A percentile compares a stretch with the other conserved stretches of the same genome.
These are phyloP conservation scores for Poicephalus meyeri DNA, from an alignment of 2,113 vertebrate genomes.

Conservation along the genomic window DNA sequence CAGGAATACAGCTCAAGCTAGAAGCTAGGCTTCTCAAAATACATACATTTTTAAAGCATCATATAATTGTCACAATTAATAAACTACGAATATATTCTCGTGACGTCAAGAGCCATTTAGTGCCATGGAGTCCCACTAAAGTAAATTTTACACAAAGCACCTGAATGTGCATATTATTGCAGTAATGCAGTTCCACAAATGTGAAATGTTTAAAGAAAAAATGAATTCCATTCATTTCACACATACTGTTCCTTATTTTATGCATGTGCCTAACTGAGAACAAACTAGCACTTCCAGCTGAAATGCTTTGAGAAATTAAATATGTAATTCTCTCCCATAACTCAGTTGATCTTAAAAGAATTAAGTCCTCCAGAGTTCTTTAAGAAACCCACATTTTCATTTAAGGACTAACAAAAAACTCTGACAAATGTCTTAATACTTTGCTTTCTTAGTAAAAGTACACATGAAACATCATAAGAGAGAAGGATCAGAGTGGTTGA, in stretches of 20 bases:
- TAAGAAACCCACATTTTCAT: background rate
- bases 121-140: background rate
- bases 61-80: background rate
- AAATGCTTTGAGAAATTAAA: conserved; percentile 11
- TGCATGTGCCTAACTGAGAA: background rate
- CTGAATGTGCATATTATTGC: background rate
- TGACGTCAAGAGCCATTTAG: background rate
- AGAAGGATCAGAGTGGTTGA: background rate
- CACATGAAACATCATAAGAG: background rate
- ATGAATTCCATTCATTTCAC: conserved; percentile 27
- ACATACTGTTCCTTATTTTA: background rate
- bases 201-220: conserved; percentile 12
- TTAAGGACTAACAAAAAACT: background rate
- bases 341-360: background rate
- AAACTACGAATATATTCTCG: background rate
- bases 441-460: background rate
- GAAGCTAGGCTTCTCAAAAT: background rate
- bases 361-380: background rate
- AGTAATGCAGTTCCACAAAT: background rate
- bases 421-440: conserved; percentile 28
- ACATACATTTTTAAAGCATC: background rate
- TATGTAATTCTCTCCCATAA: background rate
- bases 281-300: background rate
- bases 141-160: background rate
- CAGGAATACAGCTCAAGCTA: background rate